phyloP scores from a whole-genome alignment of 2,797 vertebrate genomes.

The Cyclopterus lumpus region DNA sequence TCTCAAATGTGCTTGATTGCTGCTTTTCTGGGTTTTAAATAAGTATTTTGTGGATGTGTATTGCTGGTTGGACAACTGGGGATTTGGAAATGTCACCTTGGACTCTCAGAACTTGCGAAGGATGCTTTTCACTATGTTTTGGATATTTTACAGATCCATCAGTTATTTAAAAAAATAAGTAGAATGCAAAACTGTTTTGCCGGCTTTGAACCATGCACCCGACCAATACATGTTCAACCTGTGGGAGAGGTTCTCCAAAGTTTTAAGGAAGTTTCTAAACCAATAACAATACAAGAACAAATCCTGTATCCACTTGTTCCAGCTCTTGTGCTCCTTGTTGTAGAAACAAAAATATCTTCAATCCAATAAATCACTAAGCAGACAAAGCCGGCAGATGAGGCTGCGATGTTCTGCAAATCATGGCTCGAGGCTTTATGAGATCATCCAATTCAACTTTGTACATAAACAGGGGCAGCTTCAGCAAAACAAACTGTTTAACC shows the following conservation, averaged over 20 bases:
- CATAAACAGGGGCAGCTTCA: conserved; percentile 56
- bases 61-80: background rate
- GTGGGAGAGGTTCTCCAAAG: background rate
- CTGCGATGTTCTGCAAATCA: conserved; percentile 34
- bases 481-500: conserved; percentile 73
- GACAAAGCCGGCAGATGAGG: conserved; percentile 33
- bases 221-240: background rate
- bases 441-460: conserved; percentile 66
- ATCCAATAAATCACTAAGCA: conserved; percentile 46
- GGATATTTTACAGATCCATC: background rate
- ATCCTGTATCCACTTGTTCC: background rate
- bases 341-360: conserved; percentile 35
- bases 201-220: background rate
- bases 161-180: background rate
- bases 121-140: background rate
- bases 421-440: conserved; percentile 52
- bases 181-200: background rate
- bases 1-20: background rate
- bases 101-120: no score
- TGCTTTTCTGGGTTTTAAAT: background rate
- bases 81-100: background rate
- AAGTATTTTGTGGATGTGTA: background rate
- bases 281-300: conserved; percentile 6
- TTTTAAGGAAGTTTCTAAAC: background rate
- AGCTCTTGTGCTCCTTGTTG: conserved; percentile 6